These are phyloP conservation scores for Spondyliosoma cantharus DNA, from an alignment of 2,797 vertebrate genomes.

Conservation along the genomic window DNA sequence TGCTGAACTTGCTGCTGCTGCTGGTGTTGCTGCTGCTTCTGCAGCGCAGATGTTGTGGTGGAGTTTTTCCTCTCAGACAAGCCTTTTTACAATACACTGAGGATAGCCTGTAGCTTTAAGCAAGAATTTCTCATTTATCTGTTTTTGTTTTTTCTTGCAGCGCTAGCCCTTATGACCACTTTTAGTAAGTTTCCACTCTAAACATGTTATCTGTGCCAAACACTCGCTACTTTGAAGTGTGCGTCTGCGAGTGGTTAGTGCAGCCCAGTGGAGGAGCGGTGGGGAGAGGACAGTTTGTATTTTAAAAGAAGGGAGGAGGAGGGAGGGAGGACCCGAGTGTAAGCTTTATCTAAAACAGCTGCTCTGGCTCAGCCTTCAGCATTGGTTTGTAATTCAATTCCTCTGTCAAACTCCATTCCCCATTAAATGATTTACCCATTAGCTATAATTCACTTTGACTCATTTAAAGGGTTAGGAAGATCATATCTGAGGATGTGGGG, in stretches of 20 bases:
- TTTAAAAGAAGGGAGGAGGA: slow-evolving; percentile 54
- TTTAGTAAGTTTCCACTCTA: slow-evolving; percentile 69
- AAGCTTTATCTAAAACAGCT: slow-evolving; percentile 80
- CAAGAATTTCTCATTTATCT: slow-evolving; percentile 47
- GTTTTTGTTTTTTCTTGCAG: slow-evolving; percentile 20
- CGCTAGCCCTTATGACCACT: slow-evolving; percentile 45
- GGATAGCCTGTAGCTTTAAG: slow-evolving; percentile 44
- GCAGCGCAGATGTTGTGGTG: slow-evolving; percentile 71
- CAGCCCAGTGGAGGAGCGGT: slow-evolving; percentile 21
- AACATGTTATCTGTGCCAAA: slow-evolving; percentile 66
- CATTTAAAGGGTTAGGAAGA: slow-evolving; percentile 64
- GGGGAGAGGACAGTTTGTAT: slow-evolving; percentile 67
- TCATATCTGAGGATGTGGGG: slow-evolving; percentile 65
- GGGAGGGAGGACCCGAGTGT: slow-evolving; percentile 69
- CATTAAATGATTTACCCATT: slow-evolving; percentile 77
- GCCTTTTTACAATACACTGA: slow-evolving; percentile 26
- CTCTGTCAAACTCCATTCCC: slow-evolving; percentile 69
- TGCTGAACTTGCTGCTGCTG: slow-evolving; percentile 19
- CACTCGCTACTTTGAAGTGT: slow-evolving; percentile 69
- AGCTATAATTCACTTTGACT: slow-evolving; percentile 77
- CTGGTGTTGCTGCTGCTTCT: slow-evolving; percentile 41
- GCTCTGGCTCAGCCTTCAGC: slow-evolving; percentile 71
- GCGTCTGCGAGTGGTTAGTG: slow-evolving; percentile 63
- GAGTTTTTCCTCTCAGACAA: slow-evolving; percentile 35
- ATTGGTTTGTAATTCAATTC: slow-evolving; percentile 74